Conservation (phyloP, 2,797 vertebrate species). For the Silurus lanzhouensis region DNA sequence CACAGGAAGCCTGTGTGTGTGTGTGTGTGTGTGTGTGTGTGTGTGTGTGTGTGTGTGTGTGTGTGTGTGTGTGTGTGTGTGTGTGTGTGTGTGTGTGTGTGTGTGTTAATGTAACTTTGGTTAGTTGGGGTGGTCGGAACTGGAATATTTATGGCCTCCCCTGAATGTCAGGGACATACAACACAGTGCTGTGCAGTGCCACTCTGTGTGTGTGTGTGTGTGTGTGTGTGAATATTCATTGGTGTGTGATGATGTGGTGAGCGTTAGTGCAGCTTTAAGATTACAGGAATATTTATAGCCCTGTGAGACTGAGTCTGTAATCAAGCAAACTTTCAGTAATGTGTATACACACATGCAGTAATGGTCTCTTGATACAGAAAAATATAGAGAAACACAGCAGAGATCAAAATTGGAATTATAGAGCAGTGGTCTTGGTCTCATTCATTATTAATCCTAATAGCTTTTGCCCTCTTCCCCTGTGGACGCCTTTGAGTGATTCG, state of each 20-base stretch:
- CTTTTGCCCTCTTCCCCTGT: constrained; percentile 39
- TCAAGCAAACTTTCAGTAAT: constrained; percentile 31
- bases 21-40: constrained; percentile 27
- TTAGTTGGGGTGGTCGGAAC: constrained; percentile 41
- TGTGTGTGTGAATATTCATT: constrained; percentile 35
- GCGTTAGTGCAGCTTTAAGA: not conserved
- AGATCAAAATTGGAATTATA: constrained; percentile 33
- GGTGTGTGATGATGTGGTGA: constrained; percentile 11
- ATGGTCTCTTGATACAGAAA: not conserved
- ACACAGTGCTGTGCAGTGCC: constrained; percentile 17
- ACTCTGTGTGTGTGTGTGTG: constrained; percentile 26
- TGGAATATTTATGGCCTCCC: constrained; percentile 51
- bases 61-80: constrained; percentile 28
- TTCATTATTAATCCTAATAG: constrained; percentile 56
- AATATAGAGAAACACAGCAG: not conserved
- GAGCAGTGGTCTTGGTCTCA: constrained; percentile 16
- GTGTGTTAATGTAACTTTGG: constrained; percentile 1
- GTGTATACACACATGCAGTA: constrained; percentile 1
- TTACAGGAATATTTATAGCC: constrained; percentile 38
- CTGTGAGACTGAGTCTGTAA: constrained; percentile 27
- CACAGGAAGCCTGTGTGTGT: constrained; percentile 26
- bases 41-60: constrained; percentile 16
- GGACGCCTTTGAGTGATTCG: constrained; percentile 29
- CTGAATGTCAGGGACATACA: constrained; percentile 50
- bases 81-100: constrained; percentile 7